A percentile compares a stretch with the other conserved stretches of the same genome.
Evolutionary conservation across 2,888 invertebrate species (phyloP).

Genomic region (Dynastes tityus): DNA sequence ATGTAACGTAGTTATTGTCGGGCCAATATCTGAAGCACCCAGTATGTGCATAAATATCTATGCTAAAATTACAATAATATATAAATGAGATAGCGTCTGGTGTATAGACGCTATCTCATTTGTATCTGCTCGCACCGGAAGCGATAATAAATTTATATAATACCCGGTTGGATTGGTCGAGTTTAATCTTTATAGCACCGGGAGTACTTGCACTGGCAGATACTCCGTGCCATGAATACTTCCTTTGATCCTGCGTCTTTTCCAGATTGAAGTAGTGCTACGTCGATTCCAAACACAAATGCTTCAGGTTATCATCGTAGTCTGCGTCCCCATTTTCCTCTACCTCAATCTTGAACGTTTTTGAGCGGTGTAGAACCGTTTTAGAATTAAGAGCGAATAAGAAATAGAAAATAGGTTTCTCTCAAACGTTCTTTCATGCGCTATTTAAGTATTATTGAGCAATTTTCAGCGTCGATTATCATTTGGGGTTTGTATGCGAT

Average conservation of each 20-base stretch:
- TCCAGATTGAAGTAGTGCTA: slow-evolving; percentile 30
- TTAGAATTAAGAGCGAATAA: too few species aligned
- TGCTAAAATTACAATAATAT: slow-evolving; percentile 17
- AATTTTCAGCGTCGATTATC: too few species aligned
- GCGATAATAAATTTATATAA: slow-evolving; percentile 46
- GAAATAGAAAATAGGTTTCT: too few species aligned
- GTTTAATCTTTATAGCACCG: slow-evolving; percentile 40
- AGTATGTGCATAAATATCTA: not conserved
- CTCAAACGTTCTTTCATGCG: too few species aligned
- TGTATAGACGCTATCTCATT: slow-evolving; percentile 28
- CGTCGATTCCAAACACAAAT: slow-evolving; percentile 23
- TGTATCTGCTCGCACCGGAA: slow-evolving; percentile 20
- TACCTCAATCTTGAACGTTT: slow-evolving; percentile 30
- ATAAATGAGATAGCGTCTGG: not conserved
- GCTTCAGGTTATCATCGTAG: not conserved
- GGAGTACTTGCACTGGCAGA: slow-evolving; percentile 30
- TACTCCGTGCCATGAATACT: slow-evolving; percentile 20
- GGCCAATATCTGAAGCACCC: not conserved
- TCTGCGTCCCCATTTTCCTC: slow-evolving; percentile 3
- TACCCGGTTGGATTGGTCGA: slow-evolving; percentile 24
- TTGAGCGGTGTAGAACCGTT: not conserved
- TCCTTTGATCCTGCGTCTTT: slow-evolving; percentile 34
- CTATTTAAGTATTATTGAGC: too few species aligned
- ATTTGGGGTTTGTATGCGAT: too few species aligned
- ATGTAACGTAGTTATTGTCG: too few species aligned